A percentile compares a stretch with the other conserved stretches of the same genome.
Evolutionary conservation across 2,888 invertebrate species (phyloP).

Genomic region (Lasioglossum vierecki): DNA sequence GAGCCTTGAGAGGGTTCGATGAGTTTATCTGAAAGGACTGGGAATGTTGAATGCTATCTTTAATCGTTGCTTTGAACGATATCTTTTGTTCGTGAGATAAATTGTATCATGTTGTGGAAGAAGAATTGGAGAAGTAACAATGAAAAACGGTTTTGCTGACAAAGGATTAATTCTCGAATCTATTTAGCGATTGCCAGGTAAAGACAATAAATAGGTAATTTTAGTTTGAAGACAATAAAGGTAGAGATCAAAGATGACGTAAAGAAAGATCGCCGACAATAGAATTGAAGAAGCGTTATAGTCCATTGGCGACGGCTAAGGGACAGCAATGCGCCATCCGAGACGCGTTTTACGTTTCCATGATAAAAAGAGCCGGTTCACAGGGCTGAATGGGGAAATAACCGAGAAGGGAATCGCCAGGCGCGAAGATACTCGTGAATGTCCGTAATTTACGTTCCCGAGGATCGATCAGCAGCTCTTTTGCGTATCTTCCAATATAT

Average conservation of each 20-base stretch:
- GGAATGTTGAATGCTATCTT: too few species aligned
- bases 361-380: slow-evolving; percentile 11
- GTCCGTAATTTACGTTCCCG: neutral
- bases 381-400: slow-evolving; percentile 3
- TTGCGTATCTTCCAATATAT: slow-evolving; percentile 18
- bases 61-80: too few species aligned
- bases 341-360: neutral
- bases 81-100: too few species aligned
- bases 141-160: too few species aligned
- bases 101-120: too few species aligned
- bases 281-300: neutral
- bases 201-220: neutral
- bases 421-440: neutral
- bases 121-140: too few species aligned
- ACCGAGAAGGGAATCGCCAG: neutral
- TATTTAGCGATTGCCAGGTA: neutral
- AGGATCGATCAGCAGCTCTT: slow-evolving; percentile 23
- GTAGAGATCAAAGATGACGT: neutral
- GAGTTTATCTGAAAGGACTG: neutral
- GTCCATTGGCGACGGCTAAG: too few species aligned
- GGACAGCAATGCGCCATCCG: neutral
- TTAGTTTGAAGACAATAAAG: neutral
- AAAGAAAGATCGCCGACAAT: neutral
- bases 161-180: too few species aligned
- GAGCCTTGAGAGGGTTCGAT: neutral